These are phyloP conservation scores for Drosophila robusta DNA, from an alignment of 2,888 invertebrate genomes.

Conservation along the genomic window DNA sequence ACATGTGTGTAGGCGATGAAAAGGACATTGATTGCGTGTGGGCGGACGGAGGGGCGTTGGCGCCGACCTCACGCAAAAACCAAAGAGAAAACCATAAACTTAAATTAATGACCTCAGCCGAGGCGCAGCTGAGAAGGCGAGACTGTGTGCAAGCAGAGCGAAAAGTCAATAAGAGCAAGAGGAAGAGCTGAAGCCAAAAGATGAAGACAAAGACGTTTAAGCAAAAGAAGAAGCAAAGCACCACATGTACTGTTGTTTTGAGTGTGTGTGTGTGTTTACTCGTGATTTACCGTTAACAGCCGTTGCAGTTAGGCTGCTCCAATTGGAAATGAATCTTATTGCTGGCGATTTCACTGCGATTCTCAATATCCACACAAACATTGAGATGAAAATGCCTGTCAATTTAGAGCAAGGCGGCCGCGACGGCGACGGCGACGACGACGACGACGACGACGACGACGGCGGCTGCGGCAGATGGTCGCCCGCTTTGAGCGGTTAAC, in stretches of 20 bases:
- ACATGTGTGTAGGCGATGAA: conserved; percentile 22
- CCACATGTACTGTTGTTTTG: conserved; percentile 32
- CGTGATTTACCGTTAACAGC: conserved; percentile 74
- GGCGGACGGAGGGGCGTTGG: conserved; percentile 58
- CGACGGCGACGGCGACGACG: conserved; percentile 40
- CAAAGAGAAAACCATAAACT: conserved; percentile 83
- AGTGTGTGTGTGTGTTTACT: conserved; percentile 1
- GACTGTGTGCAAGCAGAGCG: conserved; percentile 37
- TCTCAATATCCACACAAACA: conserved; percentile 47
- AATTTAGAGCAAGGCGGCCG: conserved; percentile 60
- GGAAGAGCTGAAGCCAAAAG: conserved; percentile 10
- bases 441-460: too few relatives aligned
- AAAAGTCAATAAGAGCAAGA: conserved; percentile 56
- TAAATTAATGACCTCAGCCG: conserved; percentile 82
- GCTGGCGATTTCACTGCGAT: conserved; percentile 74
- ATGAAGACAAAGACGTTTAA: conserved; percentile 28
- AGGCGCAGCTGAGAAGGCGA: conserved; percentile 41
- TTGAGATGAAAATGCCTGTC: conserved; percentile 60
- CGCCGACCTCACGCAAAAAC: conserved; percentile 74
- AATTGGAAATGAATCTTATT: conserved; percentile 69
- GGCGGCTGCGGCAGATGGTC: conserved; percentile 68
- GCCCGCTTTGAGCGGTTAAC: conserved; percentile 23
- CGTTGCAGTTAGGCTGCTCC: conserved; percentile 51
- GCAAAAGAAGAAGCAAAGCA: conserved; percentile 18
- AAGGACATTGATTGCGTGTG: conserved; percentile 74